Conservation (phyloP, 2,113 vertebrate genomes). For the Morphnarchus princeps region DNA sequence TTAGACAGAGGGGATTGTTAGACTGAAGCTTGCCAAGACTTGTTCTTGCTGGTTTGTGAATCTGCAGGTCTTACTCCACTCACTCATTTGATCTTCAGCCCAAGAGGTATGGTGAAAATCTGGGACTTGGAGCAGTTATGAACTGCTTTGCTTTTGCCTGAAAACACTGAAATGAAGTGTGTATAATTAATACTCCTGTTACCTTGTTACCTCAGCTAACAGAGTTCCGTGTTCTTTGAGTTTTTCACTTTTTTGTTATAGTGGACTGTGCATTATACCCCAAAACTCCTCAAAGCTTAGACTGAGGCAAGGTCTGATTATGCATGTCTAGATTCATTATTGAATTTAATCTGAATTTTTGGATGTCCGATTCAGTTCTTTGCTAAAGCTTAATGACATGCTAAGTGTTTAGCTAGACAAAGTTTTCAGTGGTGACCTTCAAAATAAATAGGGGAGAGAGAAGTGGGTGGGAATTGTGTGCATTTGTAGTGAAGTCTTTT, state of each 20-base stretch:
- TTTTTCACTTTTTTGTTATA: neutral
- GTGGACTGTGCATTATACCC: neutral
- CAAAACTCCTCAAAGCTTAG: neutral
- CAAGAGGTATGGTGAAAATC: neutral
- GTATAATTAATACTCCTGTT: neutral
- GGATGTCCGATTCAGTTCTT: neutral
- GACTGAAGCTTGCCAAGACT: neutral
- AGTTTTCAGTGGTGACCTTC: neutral
- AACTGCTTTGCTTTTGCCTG: neutral
- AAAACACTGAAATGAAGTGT: neutral
- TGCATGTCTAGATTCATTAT: neutral
- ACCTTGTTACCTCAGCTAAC: neutral
- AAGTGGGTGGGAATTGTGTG: neutral
- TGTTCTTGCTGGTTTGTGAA: neutral
- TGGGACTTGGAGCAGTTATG: neutral
- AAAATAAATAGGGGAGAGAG: neutral
- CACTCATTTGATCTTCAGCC: neutral
- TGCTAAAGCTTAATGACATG: neutral
- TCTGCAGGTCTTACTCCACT: neutral
- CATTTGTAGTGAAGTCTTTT: neutral
- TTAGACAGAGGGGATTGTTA: neutral
- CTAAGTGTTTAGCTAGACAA: neutral
- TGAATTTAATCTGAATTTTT: neutral
- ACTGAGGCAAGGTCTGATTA: neutral
- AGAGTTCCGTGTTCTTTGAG: neutral